Base-by-base conservation (phyloP, 2,888 invertebrate genomes). In the Rhaphigaster nebulosa region DNA sequence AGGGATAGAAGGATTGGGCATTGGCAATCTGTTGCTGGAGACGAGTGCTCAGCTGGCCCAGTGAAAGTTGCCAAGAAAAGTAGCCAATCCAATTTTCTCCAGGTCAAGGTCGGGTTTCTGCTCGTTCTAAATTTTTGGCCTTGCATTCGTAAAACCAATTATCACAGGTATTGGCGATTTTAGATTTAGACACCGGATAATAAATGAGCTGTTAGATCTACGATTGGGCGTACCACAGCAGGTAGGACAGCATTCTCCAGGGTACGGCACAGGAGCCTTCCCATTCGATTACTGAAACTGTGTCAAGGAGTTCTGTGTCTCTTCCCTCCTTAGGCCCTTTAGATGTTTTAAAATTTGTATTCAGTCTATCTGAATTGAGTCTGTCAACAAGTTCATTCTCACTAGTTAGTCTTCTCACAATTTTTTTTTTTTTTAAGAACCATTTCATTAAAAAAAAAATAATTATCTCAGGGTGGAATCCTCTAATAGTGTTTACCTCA, bases 81-180 rank as follows among this genome's bases (percentile, higher is more conserved):
- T 84, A 84, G 45, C 26, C 84, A 84, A n/a, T 45, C 45, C 84
- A 84, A 84, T 84, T 84, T 84, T 84, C 84, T 84, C 84, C 84
- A n/a, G 84, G 84, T 84, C 84, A 84, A 84, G 84, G 84, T n/a
- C 84, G 45, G 84, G 5, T 41, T 41, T 41, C 84, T n/a, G 45
- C 45, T 84, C 45, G 84, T 84, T 84, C 84, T 50, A 84, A 84
- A 84, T 84, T n/a, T 45, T 8, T 6, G 45, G 84, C 84, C 84
- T 84, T 84, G 84, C 84, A 26, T 84, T 45, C 84, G 8, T n/a
- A 1, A 26, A 45, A n/a, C 45, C 84, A 84, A 84, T 84, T 84
- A 84, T 50, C 45, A 6, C 13, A 50, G 84, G 23, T 84, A 50
- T 41, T n/a, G 15, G 38, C 0, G 45, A n/a, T n/a, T 84, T 84